Evolutionary conservation across 2,888 invertebrate species (phyloP).

Genomic region (Gymnocheta viridis): DNA sequence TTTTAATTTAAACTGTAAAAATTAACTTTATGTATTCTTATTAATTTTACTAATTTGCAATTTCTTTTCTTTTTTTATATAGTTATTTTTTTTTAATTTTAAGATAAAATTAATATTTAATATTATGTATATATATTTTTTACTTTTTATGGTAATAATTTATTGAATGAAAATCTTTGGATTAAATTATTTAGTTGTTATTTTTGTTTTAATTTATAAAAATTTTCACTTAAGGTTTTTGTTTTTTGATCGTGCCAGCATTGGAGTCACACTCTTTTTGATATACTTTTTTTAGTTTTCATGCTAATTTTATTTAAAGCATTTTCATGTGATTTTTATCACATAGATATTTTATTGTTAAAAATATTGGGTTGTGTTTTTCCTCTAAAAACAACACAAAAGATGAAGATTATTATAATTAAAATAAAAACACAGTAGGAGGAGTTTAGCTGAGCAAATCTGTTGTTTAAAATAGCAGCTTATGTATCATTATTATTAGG

Average conservation of each 20-base stretch:
- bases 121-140: too few relatives aligned
- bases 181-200: background rate
- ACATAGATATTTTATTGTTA: background rate
- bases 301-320: background rate
- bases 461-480: background rate
- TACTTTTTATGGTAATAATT: background rate
- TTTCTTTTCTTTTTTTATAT: background rate
- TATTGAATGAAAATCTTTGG: background rate
- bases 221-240: background rate
- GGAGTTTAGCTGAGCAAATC: constrained; percentile 1
- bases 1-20: background rate
- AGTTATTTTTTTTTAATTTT: background rate
- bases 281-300: background rate
- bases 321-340: background rate
- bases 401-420: background rate
- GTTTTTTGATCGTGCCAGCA: background rate
- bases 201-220: background rate
- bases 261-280: background rate
- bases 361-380: background rate
- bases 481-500: background rate
- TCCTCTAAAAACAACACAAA: background rate
- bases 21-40: background rate
- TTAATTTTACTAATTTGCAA: background rate
- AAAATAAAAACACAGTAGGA: background rate
- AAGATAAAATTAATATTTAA: background rate